A percentile compares a stretch with the other conserved stretches of the same genome.
Evolutionary conservation across 2,888 invertebrate species (phyloP).

Genomic region (Tribolium freemani): DNA sequence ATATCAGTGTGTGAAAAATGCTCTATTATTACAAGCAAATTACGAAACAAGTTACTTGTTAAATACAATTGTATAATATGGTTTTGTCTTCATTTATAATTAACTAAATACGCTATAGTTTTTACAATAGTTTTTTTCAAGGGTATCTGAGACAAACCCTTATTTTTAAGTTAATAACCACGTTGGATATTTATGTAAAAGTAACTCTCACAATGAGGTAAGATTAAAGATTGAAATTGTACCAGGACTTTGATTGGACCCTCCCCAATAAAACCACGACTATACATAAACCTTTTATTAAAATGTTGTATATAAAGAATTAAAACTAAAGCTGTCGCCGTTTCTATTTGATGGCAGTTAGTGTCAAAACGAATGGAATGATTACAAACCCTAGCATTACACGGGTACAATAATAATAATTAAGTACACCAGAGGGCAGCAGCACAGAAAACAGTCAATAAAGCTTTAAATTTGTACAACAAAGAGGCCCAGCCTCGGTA

Average conservation of each 20-base stretch:
- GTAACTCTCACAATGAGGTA: conserved; percentile 62
- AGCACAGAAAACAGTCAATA: not conserved
- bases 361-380: conserved; percentile 26
- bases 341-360: conserved; percentile 9
- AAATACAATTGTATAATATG: conserved; percentile 47
- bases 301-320: conserved; percentile 18
- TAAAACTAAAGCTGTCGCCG: conserved; percentile 19
- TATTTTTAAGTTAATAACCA: conserved; percentile 60
- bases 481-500: conserved; percentile 29
- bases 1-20: conserved; percentile 59
- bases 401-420: conserved; percentile 10
- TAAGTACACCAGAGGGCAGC: conserved; percentile 21
- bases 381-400: conserved; percentile 6
- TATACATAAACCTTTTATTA: conserved; percentile 27
- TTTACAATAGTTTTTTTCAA: conserved; percentile 58
- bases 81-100: conserved; percentile 54
- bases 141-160: conserved; percentile 41
- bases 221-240: conserved; percentile 54
- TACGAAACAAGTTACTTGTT: conserved; percentile 57
- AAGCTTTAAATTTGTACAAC: conserved; percentile 28
- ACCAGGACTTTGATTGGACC: not conserved
- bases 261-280: not conserved
- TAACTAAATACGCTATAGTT: conserved; percentile 51
- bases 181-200: conserved; percentile 61
- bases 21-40: conserved; percentile 54